Evolutionary conservation across 2,888 invertebrate genomes (phyloP).

Genomic region (Julus scandinavius): DNA sequence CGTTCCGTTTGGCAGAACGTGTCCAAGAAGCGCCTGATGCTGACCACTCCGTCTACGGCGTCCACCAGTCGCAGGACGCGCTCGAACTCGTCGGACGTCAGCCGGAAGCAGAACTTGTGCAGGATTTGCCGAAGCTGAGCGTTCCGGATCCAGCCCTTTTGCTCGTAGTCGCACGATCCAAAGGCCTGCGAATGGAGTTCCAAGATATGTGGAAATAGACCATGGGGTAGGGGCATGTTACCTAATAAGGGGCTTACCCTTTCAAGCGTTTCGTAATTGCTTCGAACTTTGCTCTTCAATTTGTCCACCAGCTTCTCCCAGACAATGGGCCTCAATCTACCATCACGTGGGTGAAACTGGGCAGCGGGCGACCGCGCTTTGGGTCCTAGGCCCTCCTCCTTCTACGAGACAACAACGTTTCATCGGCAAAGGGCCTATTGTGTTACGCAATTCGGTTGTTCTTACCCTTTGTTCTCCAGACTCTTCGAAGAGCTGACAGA

Average conservation of each 20-base stretch:
- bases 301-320: conserved; percentile 48
- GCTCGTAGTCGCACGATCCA: conserved; percentile 47
- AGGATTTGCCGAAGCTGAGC: conserved; percentile 18
- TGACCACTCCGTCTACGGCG: conserved; percentile 5
- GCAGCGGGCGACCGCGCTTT: background rate
- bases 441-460: too few species aligned
- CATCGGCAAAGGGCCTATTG: too few species aligned
- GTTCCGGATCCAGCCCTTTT: conserved; percentile 7
- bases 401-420: too few species aligned
- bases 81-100: conserved; percentile 29
- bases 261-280: conserved; percentile 42
- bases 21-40: conserved; percentile 39
- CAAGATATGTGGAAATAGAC: too few species aligned
- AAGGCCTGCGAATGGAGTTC: background rate
- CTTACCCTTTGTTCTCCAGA: too few species aligned
- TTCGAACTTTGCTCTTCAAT: conserved; percentile 48
- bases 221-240: too few species aligned
- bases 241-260: background rate
- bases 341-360: background rate
- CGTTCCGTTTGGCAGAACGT: conserved; percentile 50
- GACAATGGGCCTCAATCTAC: background rate
- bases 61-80: background rate
- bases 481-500: too few species aligned
- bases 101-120: conserved; percentile 48
- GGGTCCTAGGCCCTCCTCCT: background rate